phyloP scores from a whole-genome alignment of 2,113 vertebrate genomes.

The Stomatorhinus ivindoensis region DNA sequence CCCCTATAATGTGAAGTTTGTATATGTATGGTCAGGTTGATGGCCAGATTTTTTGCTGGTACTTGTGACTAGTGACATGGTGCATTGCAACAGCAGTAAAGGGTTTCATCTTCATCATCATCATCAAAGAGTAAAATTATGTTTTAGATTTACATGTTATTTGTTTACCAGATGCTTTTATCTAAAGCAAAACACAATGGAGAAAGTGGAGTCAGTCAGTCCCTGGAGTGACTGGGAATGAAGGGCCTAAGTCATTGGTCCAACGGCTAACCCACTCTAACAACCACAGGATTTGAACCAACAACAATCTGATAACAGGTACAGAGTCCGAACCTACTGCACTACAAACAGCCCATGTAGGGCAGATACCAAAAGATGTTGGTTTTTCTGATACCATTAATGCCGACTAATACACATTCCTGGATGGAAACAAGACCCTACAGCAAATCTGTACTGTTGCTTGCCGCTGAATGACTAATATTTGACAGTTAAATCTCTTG shows the following conservation, averaged over 20 bases:
- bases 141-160: not conserved
- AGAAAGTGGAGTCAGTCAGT: not conserved
- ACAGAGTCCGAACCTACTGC: not conserved
- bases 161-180: not conserved
- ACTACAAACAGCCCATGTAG: not conserved
- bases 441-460: not conserved
- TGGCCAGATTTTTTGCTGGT: too few species aligned
- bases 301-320: not conserved
- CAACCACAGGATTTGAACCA: not conserved
- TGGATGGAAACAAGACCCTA: not conserved
- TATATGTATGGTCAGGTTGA: too few species aligned
- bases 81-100: too few species aligned
- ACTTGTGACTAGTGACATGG: too few species aligned
- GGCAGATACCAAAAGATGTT: not conserved
- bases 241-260: not conserved
- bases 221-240: not conserved
- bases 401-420: not conserved
- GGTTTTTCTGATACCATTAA: not conserved
- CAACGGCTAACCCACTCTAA: not conserved
- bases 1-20: too few species aligned
- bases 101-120: too few species aligned
- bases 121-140: not conserved
- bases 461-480: not conserved
- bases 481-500: not conserved
- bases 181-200: not conserved